Evolutionary conservation across 2,113 vertebrate genomes (phyloP), one percentile per base, ranked within the genome.

Genomic region (Strigops habroptila): DNA sequence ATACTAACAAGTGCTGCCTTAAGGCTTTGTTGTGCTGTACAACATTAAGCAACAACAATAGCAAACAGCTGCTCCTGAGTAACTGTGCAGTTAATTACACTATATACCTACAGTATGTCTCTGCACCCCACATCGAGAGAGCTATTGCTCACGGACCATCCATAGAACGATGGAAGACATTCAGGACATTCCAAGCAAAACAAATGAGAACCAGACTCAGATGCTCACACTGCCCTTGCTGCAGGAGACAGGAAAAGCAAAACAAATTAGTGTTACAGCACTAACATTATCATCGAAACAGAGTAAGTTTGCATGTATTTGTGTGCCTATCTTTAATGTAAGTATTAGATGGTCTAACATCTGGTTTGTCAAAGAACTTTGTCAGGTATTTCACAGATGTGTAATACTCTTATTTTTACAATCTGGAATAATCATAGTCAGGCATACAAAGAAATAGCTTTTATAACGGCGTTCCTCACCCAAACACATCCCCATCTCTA

Each of bases 311-410:
- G 64, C 7, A 3, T 28, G 70, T 37, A 55, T 84, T 69, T 69
- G 52, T 63, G 24, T 62, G 57, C 48, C 6, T 87, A 77, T 67
- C 92, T 82, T 77, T 82, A 95, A 83, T 94, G 41, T 46, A 84
- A 81, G 48, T 63, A 94, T 81, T 93, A 85, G 76, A 91, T 59
- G 63, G 31, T 35, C 55, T 62, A 69, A 89, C 96, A 97, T 97
- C 95, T 97, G 97, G 82, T 88, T 91, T 87, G 87, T 89, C 80
- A 82, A 70, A 96, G 57, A 77, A 65, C 77, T 90, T 84, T 95
- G 51, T 94, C 93, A 97, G 93, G 96, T 97, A 97, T 96, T 97
- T 95, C 89, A 65, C 94, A 96, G 82, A 96, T 95, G 95, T 94
- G 64, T 93, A 96, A 91, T 91, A 95, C 87, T 95, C 95, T 80